These are phyloP conservation scores for Drosophila rellima DNA, from an alignment of 2,888 invertebrate species.

Conservation along the genomic window DNA sequence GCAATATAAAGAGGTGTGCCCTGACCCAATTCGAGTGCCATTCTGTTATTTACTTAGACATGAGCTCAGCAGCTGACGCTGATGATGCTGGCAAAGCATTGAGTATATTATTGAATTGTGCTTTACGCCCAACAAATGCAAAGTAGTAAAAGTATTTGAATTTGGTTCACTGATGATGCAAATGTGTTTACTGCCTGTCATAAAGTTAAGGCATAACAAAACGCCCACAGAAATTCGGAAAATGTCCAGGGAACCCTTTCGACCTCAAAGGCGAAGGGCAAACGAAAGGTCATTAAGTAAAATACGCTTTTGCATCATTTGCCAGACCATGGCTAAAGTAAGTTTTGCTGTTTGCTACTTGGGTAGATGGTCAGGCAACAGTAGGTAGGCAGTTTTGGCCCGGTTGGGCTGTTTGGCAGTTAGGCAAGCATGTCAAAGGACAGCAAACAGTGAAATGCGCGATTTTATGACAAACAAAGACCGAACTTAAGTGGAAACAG, in stretches of 20 bases:
- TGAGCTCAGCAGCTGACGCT: constrained; percentile 61
- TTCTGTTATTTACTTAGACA: constrained; percentile 65
- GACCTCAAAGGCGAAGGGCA: constrained; percentile 15
- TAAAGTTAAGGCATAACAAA: constrained; percentile 43
- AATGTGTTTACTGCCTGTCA: constrained; percentile 33
- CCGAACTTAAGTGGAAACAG: constrained; percentile 72
- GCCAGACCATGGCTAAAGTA: constrained; percentile 35
- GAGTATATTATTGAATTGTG: constrained; percentile 40
- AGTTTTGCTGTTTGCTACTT: constrained; percentile 17
- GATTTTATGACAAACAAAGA: constrained; percentile 57
- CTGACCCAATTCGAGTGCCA: constrained; percentile 65
- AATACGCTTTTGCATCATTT: constrained; percentile 65
- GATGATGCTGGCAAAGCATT: constrained; percentile 37
- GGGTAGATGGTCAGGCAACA: constrained; percentile 18
- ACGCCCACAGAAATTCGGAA: constrained; percentile 43
- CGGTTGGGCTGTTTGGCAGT: background rate
- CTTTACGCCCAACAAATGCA: constrained; percentile 24
- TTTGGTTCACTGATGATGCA: constrained; percentile 39
- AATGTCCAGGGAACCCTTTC: constrained; percentile 41
- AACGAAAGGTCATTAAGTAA: constrained; percentile 46
- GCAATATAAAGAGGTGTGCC: constrained; percentile 73
- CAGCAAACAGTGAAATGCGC: constrained; percentile 66
- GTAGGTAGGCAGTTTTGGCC: constrained; percentile 12
- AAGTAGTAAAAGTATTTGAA: constrained; percentile 44
- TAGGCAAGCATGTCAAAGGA: constrained; percentile 63